These are phyloP conservation scores for Willisornis vidua DNA, from an alignment of 2,113 vertebrate species.

Conservation along the genomic window DNA sequence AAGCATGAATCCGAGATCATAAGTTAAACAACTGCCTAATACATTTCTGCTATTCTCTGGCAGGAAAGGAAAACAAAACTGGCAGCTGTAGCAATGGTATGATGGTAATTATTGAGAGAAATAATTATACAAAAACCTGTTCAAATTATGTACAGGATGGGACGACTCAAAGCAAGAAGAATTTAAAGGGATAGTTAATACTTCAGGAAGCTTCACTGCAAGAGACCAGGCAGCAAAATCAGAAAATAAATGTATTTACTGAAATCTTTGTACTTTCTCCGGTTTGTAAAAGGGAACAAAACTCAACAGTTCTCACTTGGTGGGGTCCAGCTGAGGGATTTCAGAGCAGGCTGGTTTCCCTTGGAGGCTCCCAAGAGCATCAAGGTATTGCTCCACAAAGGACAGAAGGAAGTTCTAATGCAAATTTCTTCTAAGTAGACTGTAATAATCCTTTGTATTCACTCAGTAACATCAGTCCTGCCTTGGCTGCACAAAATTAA, in stretches of 20 bases:
- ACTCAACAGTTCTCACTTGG: accelerated
- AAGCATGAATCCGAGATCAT: constrained; percentile 40
- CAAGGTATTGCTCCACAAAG: background rate
- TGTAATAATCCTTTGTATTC: background rate
- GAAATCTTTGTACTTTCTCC: background rate
- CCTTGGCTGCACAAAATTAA: background rate
- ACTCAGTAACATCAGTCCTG: background rate
- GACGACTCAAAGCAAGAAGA: background rate
- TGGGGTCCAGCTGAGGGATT: background rate
- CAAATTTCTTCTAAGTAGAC: background rate
- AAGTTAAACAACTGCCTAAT: constrained; percentile 33
- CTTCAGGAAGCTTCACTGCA: background rate
- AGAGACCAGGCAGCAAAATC: background rate
- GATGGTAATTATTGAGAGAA: constrained; percentile 52
- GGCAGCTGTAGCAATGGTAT: constrained; percentile 47
- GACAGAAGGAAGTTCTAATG: background rate
- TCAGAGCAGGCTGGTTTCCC: background rate
- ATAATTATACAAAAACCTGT: constrained; percentile 51
- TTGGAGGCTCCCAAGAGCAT: background rate
- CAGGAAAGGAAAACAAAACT: constrained; percentile 48
- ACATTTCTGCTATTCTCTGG: constrained; percentile 20
- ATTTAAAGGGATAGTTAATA: constrained; percentile 23
- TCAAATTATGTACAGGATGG: background rate
- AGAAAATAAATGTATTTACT: background rate
- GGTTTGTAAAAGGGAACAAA: background rate